Base-by-base conservation (phyloP, 2,888 invertebrate species). In the Pollenia angustigena region DNA sequence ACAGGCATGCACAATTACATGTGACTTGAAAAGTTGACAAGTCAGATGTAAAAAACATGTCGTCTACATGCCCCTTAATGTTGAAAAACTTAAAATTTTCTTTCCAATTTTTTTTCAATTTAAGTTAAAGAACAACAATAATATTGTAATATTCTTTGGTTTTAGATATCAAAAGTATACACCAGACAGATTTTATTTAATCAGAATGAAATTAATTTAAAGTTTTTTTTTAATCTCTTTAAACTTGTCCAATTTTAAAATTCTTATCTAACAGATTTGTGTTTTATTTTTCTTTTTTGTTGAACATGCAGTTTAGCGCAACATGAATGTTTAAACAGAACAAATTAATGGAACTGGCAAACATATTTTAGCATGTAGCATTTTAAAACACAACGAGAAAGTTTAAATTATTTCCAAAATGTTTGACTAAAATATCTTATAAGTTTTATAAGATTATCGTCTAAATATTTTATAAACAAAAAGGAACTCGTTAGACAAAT, bases 391-490 rank as follows among this genome's bases (percentile, higher is more conserved):
- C 52, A 56, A 56, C 56, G 56, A 56, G 44, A 72, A 56, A 72
- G 72, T 72, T 72, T 72, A 72, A 72, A 8, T 72, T 56, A 52
- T 69, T 72, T 71, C 6, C 6, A 16, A 52, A 48, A 40, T 14
- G n/a, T 58, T 58, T 48, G 32, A 10, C 58, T 32, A 23, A 58
- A 54, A 40, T 60, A 58, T 46, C 60, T 32, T 48, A 48, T 16
- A 46, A 60, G 48, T 74, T 74, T 32, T 23, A 60, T 60, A 48
- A 60, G 48, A 74, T 48, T 60, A 56, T n/a, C 18, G 58, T 58
- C 72, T 58, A 58, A 72, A 71, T 54, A 71, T 71, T 56, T 44
- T 71, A 44, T 48, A 74, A 74, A 62, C 60, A 75, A 75, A 50
- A 40, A 69, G 18, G 12, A 54, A 16, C 42, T 69, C 54, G 16